Evolutionary conservation across 2,113 vertebrate genomes (phyloP), one percentile per base, ranked within the genome.

Genomic region (Vireo altiloquus): DNA sequence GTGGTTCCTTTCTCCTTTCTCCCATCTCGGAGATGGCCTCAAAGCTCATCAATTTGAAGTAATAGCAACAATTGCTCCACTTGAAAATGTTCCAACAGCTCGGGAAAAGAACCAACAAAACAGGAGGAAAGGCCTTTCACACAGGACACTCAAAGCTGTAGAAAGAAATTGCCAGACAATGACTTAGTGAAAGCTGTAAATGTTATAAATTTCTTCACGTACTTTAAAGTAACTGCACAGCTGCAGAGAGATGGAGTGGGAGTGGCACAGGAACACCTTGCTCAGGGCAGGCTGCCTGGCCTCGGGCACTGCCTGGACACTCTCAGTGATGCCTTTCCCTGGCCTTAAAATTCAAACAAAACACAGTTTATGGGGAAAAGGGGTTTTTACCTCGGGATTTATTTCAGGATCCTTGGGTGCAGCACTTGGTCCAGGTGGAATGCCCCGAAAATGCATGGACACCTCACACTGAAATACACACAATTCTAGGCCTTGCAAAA

Each of bases 21-120:
- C 30, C 68, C 27, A 6, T 37, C 72, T 89, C 25, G 0, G 65
- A 40, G 49, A 39, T 4, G 16, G 53, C 47, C 27, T 40, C 50
- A 78, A 54, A 60, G 64, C 89, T 80, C 72, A 87, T 59, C 52
- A 50, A 28, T 54, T 83, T 66, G 69, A 42, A 18, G n/a, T 27
- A 57, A 66, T 89, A 92, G 14, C 81, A 89, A 61, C 79, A 74
- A 87, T 83, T 78, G 39, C 17, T 92, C 23, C 30, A 19, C 81
- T 95, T 91, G 46, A 86, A 61, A 90, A 82, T 31, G 44, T 60
- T 90, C 79, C 44, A 72, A 78, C 44, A 81, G 71, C 63, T 11
- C 4, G 33, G 49, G 37, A 3, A 6, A 11, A 49, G 49, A 11
- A 12, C 46, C 64, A 79, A 22, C 37, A 21, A 35, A 35, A 5